These are phyloP conservation scores for Cepphus grylle DNA, from an alignment of 2,113 vertebrate genomes.

Conservation along the genomic window DNA sequence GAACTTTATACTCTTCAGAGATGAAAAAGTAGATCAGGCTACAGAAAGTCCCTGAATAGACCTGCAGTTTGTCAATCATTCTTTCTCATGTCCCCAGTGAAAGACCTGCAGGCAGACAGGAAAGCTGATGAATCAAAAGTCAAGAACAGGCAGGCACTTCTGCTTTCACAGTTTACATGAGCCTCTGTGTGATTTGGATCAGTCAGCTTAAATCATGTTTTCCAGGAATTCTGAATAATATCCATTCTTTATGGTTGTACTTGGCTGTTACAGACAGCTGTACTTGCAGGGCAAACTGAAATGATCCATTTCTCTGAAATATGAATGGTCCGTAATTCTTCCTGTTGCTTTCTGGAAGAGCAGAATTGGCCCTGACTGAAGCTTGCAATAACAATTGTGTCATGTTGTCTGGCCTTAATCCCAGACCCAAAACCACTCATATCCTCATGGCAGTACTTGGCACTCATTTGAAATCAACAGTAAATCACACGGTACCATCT, in stretches of 20 bases:
- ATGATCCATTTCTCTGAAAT: not conserved
- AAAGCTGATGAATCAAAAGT: not conserved
- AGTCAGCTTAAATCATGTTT: conserved; percentile 1
- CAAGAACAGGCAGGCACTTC: not conserved
- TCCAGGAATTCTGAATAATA: not conserved
- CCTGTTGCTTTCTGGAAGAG: not conserved
- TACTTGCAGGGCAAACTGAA: not conserved
- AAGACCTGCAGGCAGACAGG: not conserved
- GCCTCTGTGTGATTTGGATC: not conserved
- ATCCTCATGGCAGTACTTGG: not conserved
- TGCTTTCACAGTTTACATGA: not conserved
- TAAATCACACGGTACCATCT: not conserved
- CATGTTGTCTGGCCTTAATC: not conserved
- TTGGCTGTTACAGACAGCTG: not conserved
- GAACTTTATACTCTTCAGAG: not conserved
- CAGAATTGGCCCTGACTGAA: not conserved
- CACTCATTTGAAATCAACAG: not conserved
- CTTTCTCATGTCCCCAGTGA: not conserved
- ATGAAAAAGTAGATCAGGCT: not conserved
- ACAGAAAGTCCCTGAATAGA: conserved; percentile 14
- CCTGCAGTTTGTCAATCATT: not conserved
- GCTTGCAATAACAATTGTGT: not conserved
- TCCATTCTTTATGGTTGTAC: not conserved
- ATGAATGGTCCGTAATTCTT: not conserved
- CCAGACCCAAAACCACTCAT: not conserved